Conservation (phyloP, 2,888 invertebrate species). For the Patella depressa region DNA sequence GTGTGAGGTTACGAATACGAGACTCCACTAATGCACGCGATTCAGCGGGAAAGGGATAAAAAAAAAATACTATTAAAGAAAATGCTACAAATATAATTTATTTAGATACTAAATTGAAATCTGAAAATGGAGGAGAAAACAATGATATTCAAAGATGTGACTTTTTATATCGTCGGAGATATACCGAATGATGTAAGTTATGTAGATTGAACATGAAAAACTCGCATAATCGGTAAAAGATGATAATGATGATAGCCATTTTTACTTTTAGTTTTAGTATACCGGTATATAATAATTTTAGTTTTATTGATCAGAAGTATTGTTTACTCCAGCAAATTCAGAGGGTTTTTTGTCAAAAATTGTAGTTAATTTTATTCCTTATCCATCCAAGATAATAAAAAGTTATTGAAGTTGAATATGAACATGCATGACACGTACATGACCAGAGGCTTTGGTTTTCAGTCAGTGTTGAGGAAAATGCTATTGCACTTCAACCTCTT, state of each 20-base stretch:
- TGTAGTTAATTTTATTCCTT: too few relatives aligned
- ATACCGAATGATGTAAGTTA: slow-evolving; percentile 78
- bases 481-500: too few relatives aligned
- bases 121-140: not conserved
- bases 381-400: too few relatives aligned
- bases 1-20: not conserved
- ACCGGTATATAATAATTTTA: not conserved
- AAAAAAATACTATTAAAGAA: not conserved
- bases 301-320: not conserved
- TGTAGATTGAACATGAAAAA: slow-evolving; percentile 8
- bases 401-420: too few relatives aligned
- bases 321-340: not conserved
- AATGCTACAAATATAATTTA: too few relatives aligned
- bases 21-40: not conserved
- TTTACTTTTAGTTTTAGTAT: not conserved
- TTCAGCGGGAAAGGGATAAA: slow-evolving; percentile 8
- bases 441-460: too few relatives aligned
- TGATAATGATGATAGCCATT: not conserved
- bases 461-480: too few relatives aligned
- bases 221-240: too few relatives aligned
- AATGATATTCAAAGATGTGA: slow-evolving; percentile 83
- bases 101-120: not conserved
- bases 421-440: too few relatives aligned
- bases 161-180: slow-evolving; percentile 73
- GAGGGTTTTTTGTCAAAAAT: not conserved